Evolutionary conservation across 2,888 invertebrate species (phyloP).

Genomic region (Desoria tigrina): DNA sequence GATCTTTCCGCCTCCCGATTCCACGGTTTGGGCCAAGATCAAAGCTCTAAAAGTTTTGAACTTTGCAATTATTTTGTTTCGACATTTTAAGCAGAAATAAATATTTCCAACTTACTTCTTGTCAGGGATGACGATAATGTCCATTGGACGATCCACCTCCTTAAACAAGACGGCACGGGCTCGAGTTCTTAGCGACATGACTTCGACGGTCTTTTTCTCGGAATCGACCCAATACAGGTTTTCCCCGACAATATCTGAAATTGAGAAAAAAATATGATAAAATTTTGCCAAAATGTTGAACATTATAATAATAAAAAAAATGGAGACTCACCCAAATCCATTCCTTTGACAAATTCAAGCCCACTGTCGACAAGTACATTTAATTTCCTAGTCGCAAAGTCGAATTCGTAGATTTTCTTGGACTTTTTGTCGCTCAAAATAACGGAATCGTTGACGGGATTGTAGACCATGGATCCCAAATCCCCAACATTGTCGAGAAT

Average conservation of each 20-base stretch:
- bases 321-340: conserved; percentile 63
- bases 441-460: conserved; percentile 59
- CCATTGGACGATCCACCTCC: conserved; percentile 63
- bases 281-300: conserved; percentile 7
- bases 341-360: conserved; percentile 61
- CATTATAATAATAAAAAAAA: no score
- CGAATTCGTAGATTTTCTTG: conserved; percentile 59
- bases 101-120: conserved; percentile 62
- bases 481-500: conserved; percentile 54
- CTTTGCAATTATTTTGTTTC: conserved; percentile 6
- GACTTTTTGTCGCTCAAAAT: conserved; percentile 61
- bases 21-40: conserved; percentile 62
- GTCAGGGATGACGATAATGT: conserved; percentile 69
- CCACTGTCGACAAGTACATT: conserved; percentile 57
- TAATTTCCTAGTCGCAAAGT: conserved; percentile 53
- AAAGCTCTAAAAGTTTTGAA: conserved; percentile 54
- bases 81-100: not conserved
- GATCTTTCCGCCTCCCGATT: conserved; percentile 57
- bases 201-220: conserved; percentile 66
- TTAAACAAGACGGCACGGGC: conserved; percentile 65
- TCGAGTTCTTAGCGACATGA: conserved; percentile 64
- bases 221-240: conserved; percentile 74
- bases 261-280: not conserved
- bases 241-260: conserved; percentile 69
- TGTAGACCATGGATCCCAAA: conserved; percentile 70